Evolutionary conservation across 2,797 vertebrate genomes (phyloP).

Genomic region (Characodon lateralis): DNA sequence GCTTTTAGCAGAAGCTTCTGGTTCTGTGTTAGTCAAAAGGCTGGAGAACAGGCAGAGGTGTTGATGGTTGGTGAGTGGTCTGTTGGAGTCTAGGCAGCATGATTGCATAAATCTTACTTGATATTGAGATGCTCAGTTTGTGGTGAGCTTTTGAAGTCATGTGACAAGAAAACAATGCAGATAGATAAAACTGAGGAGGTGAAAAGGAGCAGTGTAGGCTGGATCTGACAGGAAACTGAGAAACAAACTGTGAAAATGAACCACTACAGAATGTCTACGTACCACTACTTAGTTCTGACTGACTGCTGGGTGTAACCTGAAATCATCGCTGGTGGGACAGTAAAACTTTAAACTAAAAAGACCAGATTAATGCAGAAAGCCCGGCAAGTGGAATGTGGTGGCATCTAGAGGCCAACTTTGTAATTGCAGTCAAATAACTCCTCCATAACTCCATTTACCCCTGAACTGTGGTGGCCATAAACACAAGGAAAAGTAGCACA

Average conservation of each 20-base stretch:
- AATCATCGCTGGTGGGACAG: background rate
- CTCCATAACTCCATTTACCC: background rate
- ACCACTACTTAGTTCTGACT: background rate
- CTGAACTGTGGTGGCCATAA: background rate
- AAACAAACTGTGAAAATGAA: background rate
- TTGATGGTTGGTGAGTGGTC: conserved; percentile 36
- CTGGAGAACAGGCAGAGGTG: background rate
- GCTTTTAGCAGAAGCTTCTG: background rate
- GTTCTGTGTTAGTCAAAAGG: conserved; percentile 7
- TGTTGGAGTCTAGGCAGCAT: conserved; percentile 42
- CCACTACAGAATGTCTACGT: background rate
- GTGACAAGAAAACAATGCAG: conserved; percentile 64
- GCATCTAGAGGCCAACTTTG: background rate
- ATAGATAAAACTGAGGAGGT: conserved; percentile 79
- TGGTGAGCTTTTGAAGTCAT: background rate
- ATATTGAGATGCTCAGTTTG: conserved; percentile 72
- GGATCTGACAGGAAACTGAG: background rate
- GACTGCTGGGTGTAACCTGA: background rate
- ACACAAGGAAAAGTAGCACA: background rate
- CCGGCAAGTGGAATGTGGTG: background rate
- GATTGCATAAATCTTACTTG: conserved; percentile 46
- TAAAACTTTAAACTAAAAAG: background rate
- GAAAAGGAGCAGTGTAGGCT: background rate
- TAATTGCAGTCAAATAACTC: background rate
- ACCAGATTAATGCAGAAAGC: background rate